Base-by-base conservation (phyloP, 2,797 vertebrate genomes). In the Vespertilio murinus region DNA sequence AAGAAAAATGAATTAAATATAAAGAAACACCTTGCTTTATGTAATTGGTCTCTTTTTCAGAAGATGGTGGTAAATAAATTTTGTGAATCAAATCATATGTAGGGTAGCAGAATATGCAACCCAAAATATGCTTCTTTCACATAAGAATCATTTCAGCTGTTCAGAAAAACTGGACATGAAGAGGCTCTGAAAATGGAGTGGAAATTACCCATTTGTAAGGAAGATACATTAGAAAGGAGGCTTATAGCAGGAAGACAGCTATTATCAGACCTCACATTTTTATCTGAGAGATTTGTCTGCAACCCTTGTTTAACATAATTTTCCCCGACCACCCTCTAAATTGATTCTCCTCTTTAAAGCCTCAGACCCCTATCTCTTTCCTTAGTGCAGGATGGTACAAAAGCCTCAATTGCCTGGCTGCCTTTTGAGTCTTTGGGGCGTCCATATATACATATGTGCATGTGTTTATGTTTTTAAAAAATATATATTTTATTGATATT, bases 1-100 rank as follows among this genome's bases (percentile, higher is more conserved):
- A 56, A 16, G 56, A 81, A 81, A 88, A 95, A 87, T 13, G 12
- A 92, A 94, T 80, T 90, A 56, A 78, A 59, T 77, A 67, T 47
- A 81, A n/a, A 75, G 5, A 20, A 56, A 78, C 79, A 38, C 13
- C 5, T 92, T 86, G 75, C 16, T 30, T 87, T 95, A 80, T 79
- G 33, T 83, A 69, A 92, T 28, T 59, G 47, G 4, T 71, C 25
- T 61, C 22, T 77, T 77, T 95, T 90, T 88, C 70, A 91, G 25
- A 73, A 93, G 5, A 69, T 49, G 33, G 49, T 6, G 64, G 6
- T 61, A 88, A 88, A 42, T 78, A 94, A 49, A 70, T 67, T 70
- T 88, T 90, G 30, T 69, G 16, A 88, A 86, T 73, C 33, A 75
- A 94, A 70, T 70, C 49, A 78, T 25, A 59, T 64, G 65, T 52